Evolutionary conservation across 2,888 invertebrate genomes (phyloP), one percentile per base, ranked within the genome.

Genomic region (Entomobrya multifasciata): DNA sequence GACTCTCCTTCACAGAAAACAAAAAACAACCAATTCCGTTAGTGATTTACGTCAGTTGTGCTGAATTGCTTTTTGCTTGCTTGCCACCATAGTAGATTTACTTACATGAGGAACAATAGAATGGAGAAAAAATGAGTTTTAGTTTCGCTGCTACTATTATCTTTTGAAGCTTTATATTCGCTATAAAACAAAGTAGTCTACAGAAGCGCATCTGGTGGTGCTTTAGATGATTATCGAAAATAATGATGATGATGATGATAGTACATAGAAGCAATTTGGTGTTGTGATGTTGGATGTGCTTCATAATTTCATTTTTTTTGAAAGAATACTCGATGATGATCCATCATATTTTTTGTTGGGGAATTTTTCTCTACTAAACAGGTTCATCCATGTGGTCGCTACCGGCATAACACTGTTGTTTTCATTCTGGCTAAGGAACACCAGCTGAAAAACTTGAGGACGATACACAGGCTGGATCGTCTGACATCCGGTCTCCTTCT

Each of bases 321-420:
- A 1, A 8, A 13, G 25, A 62, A 4, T 17, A 15, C 8, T n/a
- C n/a, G n/a, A n/a, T n/a, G n/a, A 22, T 1, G 17, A 36, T 65
- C 36, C 30, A 65, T 65, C 65, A 65, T 47, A 17, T 15, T 25
- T 72, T 72, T 25, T 72, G 25, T 72, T 25, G n/a, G n/a, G n/a
- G n/a, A n/a, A n/a, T n/a, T n/a, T 25, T 47, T 49, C 25, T 52
- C 20, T 17, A n/a, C 17, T 5, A n/a, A 3, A 57, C 94, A 98
- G 97, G 97, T 98, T 87, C 99, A 99, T 93, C 99, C 99, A 1
- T 99, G 99, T 93, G 99, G 99, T 88, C 95, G 99, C 92, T 99
- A 99, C 93, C 95, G 98, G 79, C 97, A 98, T 94, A 99, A 99
- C 93, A 98, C 98, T 8, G 96, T 99, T 89, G 96, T 97, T 82